Percentiles rank a stretch among this genome's conserved stretches.
These are phyloP conservation scores for Tinamus guttatus DNA, from an alignment of 2,113 vertebrate genomes.

Conservation along the genomic window DNA sequence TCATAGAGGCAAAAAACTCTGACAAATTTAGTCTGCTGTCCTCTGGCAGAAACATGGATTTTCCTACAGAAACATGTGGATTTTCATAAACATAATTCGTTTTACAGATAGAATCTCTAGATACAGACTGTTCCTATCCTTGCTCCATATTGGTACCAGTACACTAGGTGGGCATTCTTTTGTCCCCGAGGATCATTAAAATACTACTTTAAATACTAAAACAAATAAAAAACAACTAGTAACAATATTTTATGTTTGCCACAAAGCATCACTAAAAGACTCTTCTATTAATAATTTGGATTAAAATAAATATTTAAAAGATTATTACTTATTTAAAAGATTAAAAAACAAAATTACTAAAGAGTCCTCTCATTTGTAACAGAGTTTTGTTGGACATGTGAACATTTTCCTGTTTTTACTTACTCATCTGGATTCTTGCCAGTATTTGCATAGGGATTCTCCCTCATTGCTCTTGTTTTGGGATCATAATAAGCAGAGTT, in stretches of 20 bases:
- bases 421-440: slow-evolving; percentile 97
- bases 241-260: not conserved
- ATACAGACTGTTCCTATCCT: not conserved
- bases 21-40: not conserved
- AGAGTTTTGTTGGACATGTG: not conserved
- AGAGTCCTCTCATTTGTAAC: not conserved
- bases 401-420: slow-evolving; percentile 51
- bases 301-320: too few species aligned
- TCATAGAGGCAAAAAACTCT: not conserved
- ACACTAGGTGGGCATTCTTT: not conserved
- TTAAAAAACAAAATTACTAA: not conserved
- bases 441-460: slow-evolving; percentile 95
- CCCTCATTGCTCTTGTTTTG: slow-evolving; percentile 98
- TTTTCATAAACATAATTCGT: not conserved
- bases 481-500: slow-evolving; percentile 99
- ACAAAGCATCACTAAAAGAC: not conserved
- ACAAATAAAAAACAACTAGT: not conserved
- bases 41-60: not conserved
- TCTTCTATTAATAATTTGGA: too few species aligned
- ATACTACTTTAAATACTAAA: not conserved
- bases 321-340: too few species aligned
- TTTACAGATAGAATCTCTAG: not conserved
- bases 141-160: not conserved
- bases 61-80: not conserved
- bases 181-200: not conserved